A percentile compares a stretch with the other conserved stretches of the same genome.
These are phyloP conservation scores for Discoglossus pictus DNA, from an alignment of 2,797 vertebrate species.

Conservation along the genomic window DNA sequence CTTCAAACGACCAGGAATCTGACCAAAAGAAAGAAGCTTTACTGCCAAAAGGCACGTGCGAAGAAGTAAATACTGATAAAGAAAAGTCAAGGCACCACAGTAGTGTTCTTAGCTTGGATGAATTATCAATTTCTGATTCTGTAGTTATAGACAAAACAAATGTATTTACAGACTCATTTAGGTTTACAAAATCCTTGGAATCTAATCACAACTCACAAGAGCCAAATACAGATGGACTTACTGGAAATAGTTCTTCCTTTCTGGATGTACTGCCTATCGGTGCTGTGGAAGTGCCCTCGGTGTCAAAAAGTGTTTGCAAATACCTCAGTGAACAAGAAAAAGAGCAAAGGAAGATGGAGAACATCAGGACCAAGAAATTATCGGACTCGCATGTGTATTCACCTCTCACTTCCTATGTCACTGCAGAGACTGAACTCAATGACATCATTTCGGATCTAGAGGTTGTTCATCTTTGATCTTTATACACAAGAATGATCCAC, in stretches of 20 bases:
- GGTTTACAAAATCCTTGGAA: not conserved
- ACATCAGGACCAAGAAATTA: conserved; percentile 77
- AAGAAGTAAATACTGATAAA: conserved; percentile 48
- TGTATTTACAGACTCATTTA: conserved; percentile 1
- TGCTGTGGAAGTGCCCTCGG: conserved; percentile 64
- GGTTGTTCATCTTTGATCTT: conserved; percentile 70
- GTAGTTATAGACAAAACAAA: conserved; percentile 37
- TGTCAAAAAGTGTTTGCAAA: conserved; percentile 51
- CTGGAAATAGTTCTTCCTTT: conserved; percentile 65
- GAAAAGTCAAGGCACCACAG: conserved; percentile 40
- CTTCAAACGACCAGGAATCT: conserved; percentile 46
- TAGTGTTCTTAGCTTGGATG: conserved; percentile 52
- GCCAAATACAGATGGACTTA: conserved; percentile 50
- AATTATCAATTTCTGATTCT: conserved; percentile 43
- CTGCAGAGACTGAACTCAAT: conserved; percentile 85
- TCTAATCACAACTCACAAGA: conserved; percentile 28
- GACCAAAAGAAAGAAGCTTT: conserved; percentile 55
- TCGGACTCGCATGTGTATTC: conserved; percentile 73
- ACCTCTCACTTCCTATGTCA: conserved; percentile 87
- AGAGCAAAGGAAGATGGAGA: conserved; percentile 77
- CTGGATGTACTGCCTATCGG: conserved; percentile 73
- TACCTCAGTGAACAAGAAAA: conserved; percentile 76
- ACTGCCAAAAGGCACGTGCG: conserved; percentile 53
- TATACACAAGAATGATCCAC: conserved; percentile 33
- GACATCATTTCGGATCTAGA: conserved; percentile 87